Conservation (phyloP, 2,888 invertebrate genomes). For the Athalia rosae region DNA sequence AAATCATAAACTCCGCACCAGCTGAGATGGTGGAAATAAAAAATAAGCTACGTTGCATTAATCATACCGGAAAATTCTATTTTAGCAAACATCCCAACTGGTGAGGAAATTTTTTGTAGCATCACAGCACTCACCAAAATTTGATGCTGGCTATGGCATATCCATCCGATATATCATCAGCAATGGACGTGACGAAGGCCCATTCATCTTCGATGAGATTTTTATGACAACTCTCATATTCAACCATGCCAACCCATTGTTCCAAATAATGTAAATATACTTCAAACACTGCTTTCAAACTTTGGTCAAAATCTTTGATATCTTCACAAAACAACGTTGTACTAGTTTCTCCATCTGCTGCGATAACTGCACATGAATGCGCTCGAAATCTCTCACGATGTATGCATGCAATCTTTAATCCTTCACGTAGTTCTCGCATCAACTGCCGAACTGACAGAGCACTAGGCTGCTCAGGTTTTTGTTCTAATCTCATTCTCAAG, state of each 20-base stretch:
- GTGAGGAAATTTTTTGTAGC: background rate
- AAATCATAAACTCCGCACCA: too few species aligned
- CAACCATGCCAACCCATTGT: conserved; percentile 84
- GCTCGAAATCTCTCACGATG: conserved; percentile 86
- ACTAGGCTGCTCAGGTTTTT: conserved; percentile 88
- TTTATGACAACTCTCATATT: conserved; percentile 81
- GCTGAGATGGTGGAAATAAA: too few species aligned
- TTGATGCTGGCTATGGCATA: conserved; percentile 83
- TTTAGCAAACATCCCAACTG: too few species aligned
- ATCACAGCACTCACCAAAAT: conserved; percentile 79
- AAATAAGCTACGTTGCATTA: too few species aligned
- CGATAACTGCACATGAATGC: conserved; percentile 79
- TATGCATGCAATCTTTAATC: conserved; percentile 87
- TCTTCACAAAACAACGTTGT: conserved; percentile 76
- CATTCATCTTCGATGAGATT: conserved; percentile 90
- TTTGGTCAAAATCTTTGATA: conserved; percentile 84
- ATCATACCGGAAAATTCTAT: too few species aligned
- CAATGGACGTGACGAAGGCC: conserved; percentile 87
- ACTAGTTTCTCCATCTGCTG: conserved; percentile 73
- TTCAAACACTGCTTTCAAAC: conserved; percentile 84
- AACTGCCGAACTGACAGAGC: conserved; percentile 91
- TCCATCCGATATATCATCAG: conserved; percentile 85
- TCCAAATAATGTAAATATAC: conserved; percentile 92
- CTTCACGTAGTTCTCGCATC: conserved; percentile 93
- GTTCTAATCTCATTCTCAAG: conserved; percentile 88